Evolutionary conservation across 2,113 vertebrate species (phyloP).

Genomic region (Psammodynastes pulverulentus): DNA sequence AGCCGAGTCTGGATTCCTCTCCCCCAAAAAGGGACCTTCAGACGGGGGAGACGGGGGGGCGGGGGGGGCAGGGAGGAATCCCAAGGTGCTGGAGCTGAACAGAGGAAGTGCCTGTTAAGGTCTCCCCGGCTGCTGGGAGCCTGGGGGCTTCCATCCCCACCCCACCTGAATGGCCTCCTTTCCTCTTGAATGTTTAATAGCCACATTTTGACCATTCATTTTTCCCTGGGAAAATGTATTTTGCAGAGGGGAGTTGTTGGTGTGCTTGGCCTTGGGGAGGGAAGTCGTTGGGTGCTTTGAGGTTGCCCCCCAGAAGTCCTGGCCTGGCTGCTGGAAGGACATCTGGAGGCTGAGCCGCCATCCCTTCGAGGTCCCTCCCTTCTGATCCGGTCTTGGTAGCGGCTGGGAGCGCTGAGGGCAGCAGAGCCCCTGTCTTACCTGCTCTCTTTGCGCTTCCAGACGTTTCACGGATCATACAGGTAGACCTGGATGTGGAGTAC

Average conservation of each 20-base stretch:
- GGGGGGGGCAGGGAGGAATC: background rate
- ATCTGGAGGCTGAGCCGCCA: background rate
- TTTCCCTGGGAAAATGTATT: background rate
- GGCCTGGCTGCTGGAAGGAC: too few species aligned
- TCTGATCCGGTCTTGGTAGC: background rate
- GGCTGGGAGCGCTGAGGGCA: background rate
- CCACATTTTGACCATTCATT: background rate
- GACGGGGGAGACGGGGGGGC: fast-evolving
- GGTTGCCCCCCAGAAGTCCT: background rate
- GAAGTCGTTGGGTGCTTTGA: too few species aligned
- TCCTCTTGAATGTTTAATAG: background rate
- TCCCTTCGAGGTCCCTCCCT: background rate
- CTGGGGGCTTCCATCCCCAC: background rate
- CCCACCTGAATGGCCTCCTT: background rate
- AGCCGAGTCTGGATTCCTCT: background rate
- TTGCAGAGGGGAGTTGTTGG: background rate
- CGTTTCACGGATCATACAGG: slow-evolving; percentile 83
- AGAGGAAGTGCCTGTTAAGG: too few species aligned
- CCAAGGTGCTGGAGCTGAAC: background rate
- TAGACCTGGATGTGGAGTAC: slow-evolving; percentile 93
- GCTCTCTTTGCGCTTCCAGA: slow-evolving; percentile 68
- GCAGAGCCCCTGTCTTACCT: background rate
- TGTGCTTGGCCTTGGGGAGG: too few species aligned
- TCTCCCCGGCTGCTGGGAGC: background rate
- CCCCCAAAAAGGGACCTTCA: background rate